These are phyloP conservation scores for Tichodroma muraria DNA, from an alignment of 2,113 vertebrate genomes.

Conservation along the genomic window DNA sequence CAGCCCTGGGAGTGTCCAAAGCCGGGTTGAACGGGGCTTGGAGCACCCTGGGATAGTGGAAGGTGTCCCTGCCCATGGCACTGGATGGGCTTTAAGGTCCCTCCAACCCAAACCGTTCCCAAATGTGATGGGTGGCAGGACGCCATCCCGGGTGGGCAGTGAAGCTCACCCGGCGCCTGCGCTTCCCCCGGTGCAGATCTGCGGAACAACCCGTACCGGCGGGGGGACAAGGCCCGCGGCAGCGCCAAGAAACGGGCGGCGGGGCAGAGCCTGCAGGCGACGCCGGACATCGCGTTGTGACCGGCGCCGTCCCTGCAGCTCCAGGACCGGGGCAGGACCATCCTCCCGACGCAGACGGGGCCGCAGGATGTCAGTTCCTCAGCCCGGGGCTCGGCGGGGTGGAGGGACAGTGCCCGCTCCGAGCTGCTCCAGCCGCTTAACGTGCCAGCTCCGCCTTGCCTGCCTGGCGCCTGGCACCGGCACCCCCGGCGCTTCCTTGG, in stretches of 20 bases:
- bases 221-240: conserved; percentile 76
- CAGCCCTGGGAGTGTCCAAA: not conserved
- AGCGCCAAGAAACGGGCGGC: conserved; percentile 66
- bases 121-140: not conserved
- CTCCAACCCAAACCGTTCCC: not conserved
- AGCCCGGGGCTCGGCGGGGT: not conserved
- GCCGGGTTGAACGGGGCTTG: fast-evolving
- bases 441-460: not conserved
- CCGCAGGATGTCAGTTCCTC: not conserved
- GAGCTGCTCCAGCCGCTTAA: not conserved
- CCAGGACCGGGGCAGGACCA: not conserved
- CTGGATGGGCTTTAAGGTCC: not conserved
- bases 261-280: conserved; percentile 77
- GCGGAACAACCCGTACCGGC: conserved; percentile 89
- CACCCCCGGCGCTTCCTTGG: not conserved
- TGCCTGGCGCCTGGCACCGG: fast-evolving
- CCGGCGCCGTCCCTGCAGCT: not conserved
- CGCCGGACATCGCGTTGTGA: conserved; percentile 84
- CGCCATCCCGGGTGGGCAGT: fast-evolving
- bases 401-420: not conserved
- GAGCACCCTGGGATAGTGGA: fast-evolving
- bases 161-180: fast-evolving
- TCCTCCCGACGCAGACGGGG: not conserved
- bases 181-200: conserved; percentile 69
- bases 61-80: not conserved